Evolutionary conservation across 2,888 invertebrate species (phyloP).

Genomic region (Cecidostiba fungosa): DNA sequence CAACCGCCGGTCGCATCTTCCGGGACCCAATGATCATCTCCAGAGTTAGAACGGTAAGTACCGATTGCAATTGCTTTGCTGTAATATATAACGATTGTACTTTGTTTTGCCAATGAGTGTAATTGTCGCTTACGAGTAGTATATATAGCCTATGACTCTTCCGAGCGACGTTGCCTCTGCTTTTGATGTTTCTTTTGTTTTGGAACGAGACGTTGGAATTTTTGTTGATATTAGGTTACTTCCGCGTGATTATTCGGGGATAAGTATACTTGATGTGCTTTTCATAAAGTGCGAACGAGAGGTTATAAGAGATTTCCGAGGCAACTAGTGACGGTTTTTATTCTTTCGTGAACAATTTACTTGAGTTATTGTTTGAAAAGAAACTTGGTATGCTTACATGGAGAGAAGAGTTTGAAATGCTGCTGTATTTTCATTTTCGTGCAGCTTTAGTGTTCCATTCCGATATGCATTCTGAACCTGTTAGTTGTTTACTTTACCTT

Average conservation of each 20-base stretch:
- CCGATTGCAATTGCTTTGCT: not conserved
- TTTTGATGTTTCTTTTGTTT: not conserved
- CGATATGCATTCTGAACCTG: too few species aligned
- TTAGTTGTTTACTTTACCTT: too few species aligned
- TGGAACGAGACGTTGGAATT: not conserved
- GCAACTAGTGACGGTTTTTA: too few species aligned
- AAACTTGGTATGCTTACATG: too few species aligned
- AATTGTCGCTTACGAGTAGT: too few species aligned
- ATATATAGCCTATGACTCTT: too few species aligned
- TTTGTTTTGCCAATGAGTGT: not conserved
- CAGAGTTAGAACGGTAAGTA: constrained; percentile 82
- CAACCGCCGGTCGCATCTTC: constrained; percentile 63
- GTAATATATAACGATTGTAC: not conserved
- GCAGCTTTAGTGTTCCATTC: too few species aligned
- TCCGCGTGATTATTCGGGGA: not conserved
- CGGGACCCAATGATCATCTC: constrained; percentile 81
- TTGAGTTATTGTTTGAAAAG: too few species aligned
- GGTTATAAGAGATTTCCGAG: too few species aligned
- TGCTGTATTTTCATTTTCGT: too few species aligned
- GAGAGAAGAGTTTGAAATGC: too few species aligned
- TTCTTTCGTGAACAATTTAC: too few species aligned
- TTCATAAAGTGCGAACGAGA: not conserved
- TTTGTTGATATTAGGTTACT: not conserved
- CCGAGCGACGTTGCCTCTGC: not conserved
- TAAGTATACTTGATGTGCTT: not conserved